Base-by-base conservation (phyloP, 2,113 vertebrate species). In the Zingel zingel region DNA sequence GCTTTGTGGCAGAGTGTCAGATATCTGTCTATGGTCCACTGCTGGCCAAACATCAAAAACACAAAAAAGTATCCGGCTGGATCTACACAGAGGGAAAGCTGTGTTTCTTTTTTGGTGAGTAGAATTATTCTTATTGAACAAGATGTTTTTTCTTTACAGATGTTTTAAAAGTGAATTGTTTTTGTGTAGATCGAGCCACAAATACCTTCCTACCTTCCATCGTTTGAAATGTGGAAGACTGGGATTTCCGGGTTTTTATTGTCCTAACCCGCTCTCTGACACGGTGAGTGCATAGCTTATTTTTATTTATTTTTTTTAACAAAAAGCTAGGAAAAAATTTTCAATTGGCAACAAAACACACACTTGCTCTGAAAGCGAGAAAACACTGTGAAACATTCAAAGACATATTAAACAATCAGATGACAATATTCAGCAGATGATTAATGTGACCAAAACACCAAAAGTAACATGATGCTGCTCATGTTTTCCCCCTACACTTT, bases 271-370 rank as follows among this genome's bases (percentile, higher is more conserved):
- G 43, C 30, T 67, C 18, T 36, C 16, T 13, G n/a, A 39, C 62
- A 1, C 15, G 11, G 74, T 14, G 14, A 1, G 56, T 93, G 90
- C 90, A 90, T 90, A 91, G 88, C 88, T 89, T 36, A 1, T 36
- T 36, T 36, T 10, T 39, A 10, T 39, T 10, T 10, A 0, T 39
- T 8, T 2, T 39, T 39, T 10, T 10, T 10, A 77, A 56, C 71
- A 74, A 82, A 75, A 86, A 74, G 83, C 83, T 73, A 14, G 2
- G 33, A 11, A 33, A 0, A 58, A 62, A 78, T 13, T 58, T 48
- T 61, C 62, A 53, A 58, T 25, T 59, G 77, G 66, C 77, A 56
- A 12, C 19, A 11, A 48, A 45, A 70, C 30, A 6, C 54, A 30
- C 6, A 5, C 36, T 18, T 5, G n/a, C 15, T 39, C 33, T 45